Evolutionary conservation across 2,888 invertebrate species (phyloP), one percentile per base, ranked within the genome.

Genomic region (Trimorus sp.): DNA sequence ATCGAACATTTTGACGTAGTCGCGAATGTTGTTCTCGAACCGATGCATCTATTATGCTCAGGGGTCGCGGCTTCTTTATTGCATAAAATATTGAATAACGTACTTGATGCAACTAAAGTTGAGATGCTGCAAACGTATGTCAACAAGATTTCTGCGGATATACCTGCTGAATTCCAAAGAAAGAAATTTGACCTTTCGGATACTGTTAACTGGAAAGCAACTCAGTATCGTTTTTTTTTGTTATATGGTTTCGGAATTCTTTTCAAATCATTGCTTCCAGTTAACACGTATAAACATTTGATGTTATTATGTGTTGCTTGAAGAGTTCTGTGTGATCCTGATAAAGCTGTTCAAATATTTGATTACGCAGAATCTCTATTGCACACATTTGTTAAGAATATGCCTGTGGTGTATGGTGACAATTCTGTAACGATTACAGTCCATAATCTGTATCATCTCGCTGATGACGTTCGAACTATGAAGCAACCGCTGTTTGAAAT

Each of bases 21-120:
- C 15, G 65, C 56, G 4, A 60, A 75, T 12, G 83, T 83, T 16
- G 38, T 59, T 8, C 58, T 83, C 0, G 85, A 85, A 36, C 76
- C 60, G 9, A 85, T 84, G 82, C 85, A 85, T 38, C 45, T 83
- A 14, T 56, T 73, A 12, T 79, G 62, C 62, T 26, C 73, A 7
- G 82, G 79, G 3, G 49, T 81, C 11, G 5, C 40, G 0, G 4
- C 42, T 1, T 9, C 15, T 60, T 2, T 60, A 37, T 14, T 58
- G 4, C 6, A 37, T 12, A 58, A 37, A 60, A 42, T 60, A 3
- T 5, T 60, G 1, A 42, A 11, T 0, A 37, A 42, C 1, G 4
- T 3, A 26, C 4, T 26, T 1, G 1, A 26, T 26, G 1, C 4
- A 1, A 26, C 2, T 26, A 1, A 26, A 26, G n/a, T n/a, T n/a